These are phyloP conservation scores for Mormyrus lacerda DNA, from an alignment of 2,113 vertebrate genomes.

Conservation along the genomic window DNA sequence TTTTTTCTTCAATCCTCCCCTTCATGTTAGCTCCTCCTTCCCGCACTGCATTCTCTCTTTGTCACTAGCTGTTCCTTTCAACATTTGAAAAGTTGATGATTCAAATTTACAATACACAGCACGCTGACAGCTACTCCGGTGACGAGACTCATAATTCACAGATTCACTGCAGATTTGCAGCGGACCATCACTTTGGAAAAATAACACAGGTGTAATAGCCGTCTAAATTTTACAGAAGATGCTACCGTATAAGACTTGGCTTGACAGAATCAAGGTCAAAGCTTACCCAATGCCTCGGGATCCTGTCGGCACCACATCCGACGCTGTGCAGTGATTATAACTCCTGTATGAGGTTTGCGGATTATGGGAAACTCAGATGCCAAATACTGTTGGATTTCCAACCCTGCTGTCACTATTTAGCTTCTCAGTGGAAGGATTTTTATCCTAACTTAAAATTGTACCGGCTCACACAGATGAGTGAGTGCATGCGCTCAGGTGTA, in stretches of 20 bases:
- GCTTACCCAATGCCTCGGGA: not conserved
- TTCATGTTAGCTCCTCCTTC: not conserved
- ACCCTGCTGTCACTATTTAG: not conserved
- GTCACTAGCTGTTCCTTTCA: not conserved
- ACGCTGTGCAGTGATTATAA: not conserved
- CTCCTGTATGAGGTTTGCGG: not conserved
- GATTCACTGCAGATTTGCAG: not conserved
- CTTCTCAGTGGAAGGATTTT: not conserved
- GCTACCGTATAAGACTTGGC: not conserved
- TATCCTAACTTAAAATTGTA: not conserved
- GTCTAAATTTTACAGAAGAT: not conserved
- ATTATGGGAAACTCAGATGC: not conserved
- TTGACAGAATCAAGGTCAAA: not conserved
- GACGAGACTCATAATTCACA: not conserved
- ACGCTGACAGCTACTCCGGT: not conserved
- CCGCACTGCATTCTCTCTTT: not conserved
- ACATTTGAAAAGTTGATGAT: constrained; percentile 1
- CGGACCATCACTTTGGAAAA: not conserved
- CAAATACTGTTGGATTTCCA: not conserved
- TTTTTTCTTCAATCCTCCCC: not conserved
- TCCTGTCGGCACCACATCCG: not conserved
- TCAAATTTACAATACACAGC: not conserved
- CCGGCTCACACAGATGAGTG: too few species aligned
- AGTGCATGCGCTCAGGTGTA: not conserved
- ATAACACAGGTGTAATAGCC: not conserved